phyloP scores from a whole-genome alignment of 2,797 vertebrate species.

The Sebastiscus albofasciatus region DNA sequence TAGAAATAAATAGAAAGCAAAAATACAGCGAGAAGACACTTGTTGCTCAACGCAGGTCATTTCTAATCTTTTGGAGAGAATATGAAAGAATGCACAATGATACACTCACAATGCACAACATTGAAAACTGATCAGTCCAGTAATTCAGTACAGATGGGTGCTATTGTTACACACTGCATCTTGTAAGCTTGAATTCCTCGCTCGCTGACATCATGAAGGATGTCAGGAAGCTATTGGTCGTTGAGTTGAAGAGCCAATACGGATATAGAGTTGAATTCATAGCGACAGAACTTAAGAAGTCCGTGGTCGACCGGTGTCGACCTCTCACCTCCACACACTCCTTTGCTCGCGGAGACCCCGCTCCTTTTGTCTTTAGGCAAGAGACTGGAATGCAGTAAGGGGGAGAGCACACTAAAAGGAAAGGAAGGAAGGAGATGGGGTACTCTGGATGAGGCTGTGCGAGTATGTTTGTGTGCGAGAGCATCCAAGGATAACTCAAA shows the following conservation, averaged over 20 bases:
- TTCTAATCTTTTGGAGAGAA: conserved; percentile 43
- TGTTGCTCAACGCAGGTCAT: conserved; percentile 31
- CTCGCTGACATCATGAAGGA: conserved; percentile 42
- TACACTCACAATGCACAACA: conserved; percentile 60
- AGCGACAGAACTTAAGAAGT: conserved; percentile 31
- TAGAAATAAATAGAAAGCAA: conserved; percentile 61
- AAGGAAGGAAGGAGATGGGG: conserved; percentile 20
- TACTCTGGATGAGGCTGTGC: conserved; percentile 14
- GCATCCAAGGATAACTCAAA: conserved; percentile 31
- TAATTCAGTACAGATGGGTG: conserved; percentile 53
- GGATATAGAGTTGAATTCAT: conserved; percentile 35
- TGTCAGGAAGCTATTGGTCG: conserved; percentile 32
- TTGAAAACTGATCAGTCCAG: conserved; percentile 44
- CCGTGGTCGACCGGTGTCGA: neutral
- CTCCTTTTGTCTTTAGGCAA: conserved; percentile 57
- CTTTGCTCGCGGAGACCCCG: conserved; percentile 25
- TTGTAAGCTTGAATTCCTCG: conserved; percentile 28
- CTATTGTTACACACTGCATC: conserved; percentile 28
- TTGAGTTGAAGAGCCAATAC: conserved; percentile 20
- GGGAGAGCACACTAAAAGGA: conserved; percentile 1
- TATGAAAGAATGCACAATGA: conserved; percentile 40
- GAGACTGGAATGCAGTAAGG: conserved; percentile 69
- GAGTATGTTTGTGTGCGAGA: neutral
- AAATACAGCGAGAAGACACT: conserved; percentile 47
- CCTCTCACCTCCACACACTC: conserved; percentile 19